phyloP scores from a whole-genome alignment of 2,888 invertebrate species.

The Diaperis boleti region DNA sequence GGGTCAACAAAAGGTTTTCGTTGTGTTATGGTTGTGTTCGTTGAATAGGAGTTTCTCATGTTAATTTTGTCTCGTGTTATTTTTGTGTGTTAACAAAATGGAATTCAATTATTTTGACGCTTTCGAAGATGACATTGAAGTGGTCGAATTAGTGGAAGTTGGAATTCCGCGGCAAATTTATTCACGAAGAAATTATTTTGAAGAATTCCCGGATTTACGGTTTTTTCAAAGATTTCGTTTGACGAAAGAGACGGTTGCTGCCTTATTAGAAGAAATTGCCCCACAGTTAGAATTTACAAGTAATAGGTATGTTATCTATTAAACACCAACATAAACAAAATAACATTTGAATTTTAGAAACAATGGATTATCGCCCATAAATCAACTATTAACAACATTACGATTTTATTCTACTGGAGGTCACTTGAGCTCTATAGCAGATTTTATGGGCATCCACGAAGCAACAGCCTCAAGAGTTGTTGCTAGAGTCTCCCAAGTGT shows the following conservation, averaged over 20 bases:
- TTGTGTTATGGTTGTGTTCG: too few species aligned
- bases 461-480: not conserved
- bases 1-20: too few species aligned
- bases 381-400: not conserved
- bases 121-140: not conserved
- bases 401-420: not conserved
- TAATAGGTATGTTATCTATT: not conserved
- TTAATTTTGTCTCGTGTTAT: too few species aligned
- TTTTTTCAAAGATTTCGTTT: not conserved
- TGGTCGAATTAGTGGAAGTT: not conserved
- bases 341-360: slow-evolving; percentile 3
- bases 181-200: not conserved
- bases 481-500: not conserved
- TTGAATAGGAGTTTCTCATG: too few species aligned
- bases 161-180: slow-evolving; percentile 1
- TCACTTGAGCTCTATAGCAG: not conserved
- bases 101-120: not conserved
- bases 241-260: not conserved
- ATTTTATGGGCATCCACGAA: not conserved
- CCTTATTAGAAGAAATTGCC: not conserved
- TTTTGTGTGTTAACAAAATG: too few species aligned
- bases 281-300: not conserved
- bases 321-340: not conserved
- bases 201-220: not conserved
- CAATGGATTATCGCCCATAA: not conserved